phyloP scores from a whole-genome alignment of 2,888 invertebrate genomes.

The Bellardia pandia region DNA sequence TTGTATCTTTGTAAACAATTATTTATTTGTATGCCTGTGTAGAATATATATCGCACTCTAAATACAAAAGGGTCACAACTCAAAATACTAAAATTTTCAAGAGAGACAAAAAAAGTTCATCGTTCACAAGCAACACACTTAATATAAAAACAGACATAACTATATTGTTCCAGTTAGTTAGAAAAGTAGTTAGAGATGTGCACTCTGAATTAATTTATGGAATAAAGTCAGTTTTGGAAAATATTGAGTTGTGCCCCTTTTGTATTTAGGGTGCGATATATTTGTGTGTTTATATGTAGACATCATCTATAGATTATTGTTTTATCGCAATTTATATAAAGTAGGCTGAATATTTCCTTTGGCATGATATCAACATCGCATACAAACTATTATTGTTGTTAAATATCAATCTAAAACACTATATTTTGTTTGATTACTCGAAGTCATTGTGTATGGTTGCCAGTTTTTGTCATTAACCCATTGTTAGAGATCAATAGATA shows the following conservation, averaged over 20 bases:
- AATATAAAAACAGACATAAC: no score
- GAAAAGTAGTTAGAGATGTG: no score
- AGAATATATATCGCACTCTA: background rate
- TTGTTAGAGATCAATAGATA: background rate
- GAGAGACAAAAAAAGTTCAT: no score
- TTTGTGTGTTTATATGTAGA: no score
- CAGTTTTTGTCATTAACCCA: slow-evolving; percentile 17
- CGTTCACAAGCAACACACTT: no score
- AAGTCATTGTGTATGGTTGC: background rate
- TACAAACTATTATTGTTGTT: slow-evolving; percentile 39
- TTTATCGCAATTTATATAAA: slow-evolving; percentile 6
- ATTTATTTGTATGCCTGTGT: background rate
- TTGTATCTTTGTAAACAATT: slow-evolving; percentile 26
- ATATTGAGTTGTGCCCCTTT: no score
- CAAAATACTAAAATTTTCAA: no score
- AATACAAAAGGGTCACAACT: no score
- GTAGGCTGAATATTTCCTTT: slow-evolving; percentile 19
- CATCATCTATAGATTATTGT: background rate
- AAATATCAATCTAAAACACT: slow-evolving; percentile 33
- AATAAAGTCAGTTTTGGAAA: no score
- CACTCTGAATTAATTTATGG: no score
- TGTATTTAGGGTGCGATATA: no score
- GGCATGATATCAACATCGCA: slow-evolving; percentile 1
- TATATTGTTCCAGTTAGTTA: no score
- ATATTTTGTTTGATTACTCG: background rate